Evolutionary conservation across 2,888 invertebrate genomes (phyloP), one percentile per base, ranked within the genome.

Genomic region (Nemapogon koenigi): DNA sequence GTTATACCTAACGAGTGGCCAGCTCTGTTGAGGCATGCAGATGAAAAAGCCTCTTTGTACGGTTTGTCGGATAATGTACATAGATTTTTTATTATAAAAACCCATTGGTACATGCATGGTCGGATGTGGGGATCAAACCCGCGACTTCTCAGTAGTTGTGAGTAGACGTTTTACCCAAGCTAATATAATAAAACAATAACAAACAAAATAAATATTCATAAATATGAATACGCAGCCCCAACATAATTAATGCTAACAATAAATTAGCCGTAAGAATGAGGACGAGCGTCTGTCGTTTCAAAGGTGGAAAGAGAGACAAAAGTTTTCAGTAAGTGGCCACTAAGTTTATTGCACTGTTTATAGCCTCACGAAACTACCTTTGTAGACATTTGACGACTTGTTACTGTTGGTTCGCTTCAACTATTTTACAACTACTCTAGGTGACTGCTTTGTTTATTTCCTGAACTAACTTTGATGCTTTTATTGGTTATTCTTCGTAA

Each of bases 291-390:
- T n/a, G n/a, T n/a, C n/a, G n/a, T n/a, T n/a, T n/a, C n/a, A n/a
- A 33, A 33, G 33, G 19, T 33, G 16, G 33, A 33, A 19, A 33
- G 33, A 19, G 30, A 16, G 49, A 50, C 49, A 45, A 43, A 45
- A 49, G 46, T 46, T 19, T 51, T 49, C 47, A 50, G 55, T 65
- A 63, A 69, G 68, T 65, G 65, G 61, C 58, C 54, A 65, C 66
- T 68, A 68, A 70, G 57, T 68, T 67, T 68, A 70, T 67, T 64
- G 60, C 65, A 55, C 59, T 65, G 68, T 69, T 70, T 69, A 70
- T 61, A 64, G 62, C 49, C 53, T 47, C 47, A 42, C 47, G 50
- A 50, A 55, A 57, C 56, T 59, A 57, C 55, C 52, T 53, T 48
- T 49, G 49, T 49, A 47, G 48, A 49, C 50, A 46, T 52, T 53